Percentiles rank a stretch among this genome's conserved stretches.
Conservation (phyloP, 2,888 invertebrate genomes). For the Conops quadrifasciatus region DNA sequence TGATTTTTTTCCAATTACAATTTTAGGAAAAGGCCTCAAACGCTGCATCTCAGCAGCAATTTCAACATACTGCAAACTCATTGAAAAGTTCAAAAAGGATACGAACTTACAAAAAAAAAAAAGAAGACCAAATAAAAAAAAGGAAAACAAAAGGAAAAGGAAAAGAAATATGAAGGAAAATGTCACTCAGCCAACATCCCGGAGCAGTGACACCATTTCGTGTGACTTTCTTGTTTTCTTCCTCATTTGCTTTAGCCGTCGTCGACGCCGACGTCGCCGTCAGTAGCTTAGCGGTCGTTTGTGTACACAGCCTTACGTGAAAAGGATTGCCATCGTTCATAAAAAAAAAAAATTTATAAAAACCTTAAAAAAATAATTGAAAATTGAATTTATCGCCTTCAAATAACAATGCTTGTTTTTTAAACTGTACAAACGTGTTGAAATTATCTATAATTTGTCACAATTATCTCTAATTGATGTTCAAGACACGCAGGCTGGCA, state of each 20-base stretch:
- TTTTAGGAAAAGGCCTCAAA: too few species aligned
- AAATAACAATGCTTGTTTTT: too few species aligned
- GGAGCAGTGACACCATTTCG: slow-evolving; percentile 38
- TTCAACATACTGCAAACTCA: not conserved
- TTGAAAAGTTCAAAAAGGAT: too few species aligned
- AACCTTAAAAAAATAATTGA: not conserved
- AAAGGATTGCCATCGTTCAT: slow-evolving; percentile 10
- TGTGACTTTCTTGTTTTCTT: slow-evolving; percentile 31
- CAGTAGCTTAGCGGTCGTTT: too few species aligned
- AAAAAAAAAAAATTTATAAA: slow-evolving; percentile 8
- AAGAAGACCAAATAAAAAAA: not conserved
- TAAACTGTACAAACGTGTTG: too few species aligned
- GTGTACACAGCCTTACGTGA: too few species aligned
- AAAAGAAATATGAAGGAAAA: slow-evolving; percentile 8
- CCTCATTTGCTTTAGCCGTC: slow-evolving; percentile 26
- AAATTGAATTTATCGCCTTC: too few species aligned
- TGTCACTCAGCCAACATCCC: slow-evolving; percentile 34
- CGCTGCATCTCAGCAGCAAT: not conserved
- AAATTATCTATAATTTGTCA: too few species aligned
- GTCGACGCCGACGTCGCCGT: slow-evolving; percentile 6
- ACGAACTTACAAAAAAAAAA: not conserved
- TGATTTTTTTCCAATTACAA: too few species aligned
- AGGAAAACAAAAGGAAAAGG: not conserved
- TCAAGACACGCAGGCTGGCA: too few species aligned
- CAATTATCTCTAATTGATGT: too few species aligned